Evolutionary conservation across 2,113 vertebrate genomes (phyloP).

Genomic region (Mixornis gularis): DNA sequence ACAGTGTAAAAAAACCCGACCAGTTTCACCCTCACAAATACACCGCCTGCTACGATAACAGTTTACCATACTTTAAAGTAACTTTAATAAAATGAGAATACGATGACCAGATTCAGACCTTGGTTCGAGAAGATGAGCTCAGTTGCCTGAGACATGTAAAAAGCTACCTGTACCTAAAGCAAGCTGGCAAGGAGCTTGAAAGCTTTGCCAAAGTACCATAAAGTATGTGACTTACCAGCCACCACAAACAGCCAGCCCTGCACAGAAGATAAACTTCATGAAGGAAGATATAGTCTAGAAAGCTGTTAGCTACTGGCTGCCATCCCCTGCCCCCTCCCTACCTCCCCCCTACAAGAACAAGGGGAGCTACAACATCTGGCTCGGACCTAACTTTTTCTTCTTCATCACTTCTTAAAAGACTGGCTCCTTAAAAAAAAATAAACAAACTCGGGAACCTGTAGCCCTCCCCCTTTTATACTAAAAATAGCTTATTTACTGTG

Average conservation of each 20-base stretch:
- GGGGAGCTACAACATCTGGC: not conserved
- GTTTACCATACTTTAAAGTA: conserved; percentile 19
- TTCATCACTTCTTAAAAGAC: conserved; percentile 14
- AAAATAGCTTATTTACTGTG: conserved; percentile 79
- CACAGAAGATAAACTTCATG: conserved; percentile 13
- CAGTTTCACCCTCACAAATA: conserved; percentile 68
- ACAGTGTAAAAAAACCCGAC: conserved; percentile 79
- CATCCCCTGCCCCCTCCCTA: not conserved
- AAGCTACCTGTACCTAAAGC: not conserved
- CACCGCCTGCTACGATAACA: conserved; percentile 52
- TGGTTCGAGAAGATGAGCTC: not conserved
- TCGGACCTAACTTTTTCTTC: not conserved
- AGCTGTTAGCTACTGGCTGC: not conserved
- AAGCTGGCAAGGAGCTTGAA: conserved; percentile 4
- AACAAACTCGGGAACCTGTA: conserved; percentile 52
- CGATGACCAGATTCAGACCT: not conserved
- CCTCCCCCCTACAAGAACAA: not conserved
- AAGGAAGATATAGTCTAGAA: conserved; percentile 11
- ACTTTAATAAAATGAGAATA: conserved; percentile 7
- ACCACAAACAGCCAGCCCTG: conserved; percentile 34
- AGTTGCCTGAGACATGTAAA: not conserved
- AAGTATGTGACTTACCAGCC: conserved; percentile 40
- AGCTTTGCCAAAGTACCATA: conserved; percentile 29
- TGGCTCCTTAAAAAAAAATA: conserved; percentile 61
- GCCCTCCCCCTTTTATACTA: conserved; percentile 69